Conservation (phyloP, 2,888 invertebrate genomes). For the Aphidoletes aphidimyza region DNA sequence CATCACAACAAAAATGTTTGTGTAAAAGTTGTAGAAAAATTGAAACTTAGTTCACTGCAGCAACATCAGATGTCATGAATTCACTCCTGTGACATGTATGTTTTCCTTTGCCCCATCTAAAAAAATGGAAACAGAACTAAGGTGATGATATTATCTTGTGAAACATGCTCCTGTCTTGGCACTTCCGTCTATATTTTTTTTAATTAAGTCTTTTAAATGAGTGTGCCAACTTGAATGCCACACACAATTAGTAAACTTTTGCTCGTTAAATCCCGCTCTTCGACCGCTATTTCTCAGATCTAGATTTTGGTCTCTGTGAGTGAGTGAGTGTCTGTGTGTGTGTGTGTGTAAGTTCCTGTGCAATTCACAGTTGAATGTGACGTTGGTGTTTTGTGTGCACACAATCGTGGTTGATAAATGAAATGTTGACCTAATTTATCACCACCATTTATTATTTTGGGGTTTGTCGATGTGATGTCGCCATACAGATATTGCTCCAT, state of each 20-base stretch:
- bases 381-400: background rate
- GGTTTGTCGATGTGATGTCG: background rate
- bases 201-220: slow-evolving; percentile 35
- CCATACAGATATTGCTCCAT: slow-evolving; percentile 1
- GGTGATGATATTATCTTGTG: slow-evolving; percentile 26
- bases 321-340: no score
- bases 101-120: background rate
- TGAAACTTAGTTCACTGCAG: background rate
- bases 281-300: background rate
- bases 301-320: background rate
- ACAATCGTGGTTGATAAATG: slow-evolving; percentile 41
- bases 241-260: slow-evolving; percentile 36
- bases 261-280: background rate
- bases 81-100: background rate
- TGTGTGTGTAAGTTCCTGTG: no score
- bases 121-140: background rate
- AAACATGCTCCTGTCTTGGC: background rate
- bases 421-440: slow-evolving; percentile 41
- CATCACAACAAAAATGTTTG: background rate
- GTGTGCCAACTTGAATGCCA: slow-evolving; percentile 31
- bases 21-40: no score
- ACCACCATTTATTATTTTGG: slow-evolving; percentile 35
- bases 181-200: background rate
- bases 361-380: background rate
- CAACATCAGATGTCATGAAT: slow-evolving; percentile 4